Conservation (phyloP, 2,888 invertebrate species). For the Tiphia femorata region DNA sequence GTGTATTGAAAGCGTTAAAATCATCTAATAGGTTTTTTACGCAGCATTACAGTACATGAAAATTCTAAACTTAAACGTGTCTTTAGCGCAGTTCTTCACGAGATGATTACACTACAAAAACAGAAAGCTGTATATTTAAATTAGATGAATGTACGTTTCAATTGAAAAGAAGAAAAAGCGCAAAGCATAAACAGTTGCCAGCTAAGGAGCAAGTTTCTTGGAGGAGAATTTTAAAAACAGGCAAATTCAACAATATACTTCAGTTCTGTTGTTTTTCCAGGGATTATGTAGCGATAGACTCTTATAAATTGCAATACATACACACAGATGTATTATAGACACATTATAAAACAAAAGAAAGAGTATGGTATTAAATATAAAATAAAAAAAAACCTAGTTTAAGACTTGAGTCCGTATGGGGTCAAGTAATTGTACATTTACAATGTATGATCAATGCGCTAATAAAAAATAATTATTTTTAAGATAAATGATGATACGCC, state of each 20-base stretch:
- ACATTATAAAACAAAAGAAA: conserved; percentile 28
- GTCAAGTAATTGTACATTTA: conserved; percentile 61
- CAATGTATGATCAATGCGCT: conserved; percentile 63
- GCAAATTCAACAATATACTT: conserved; percentile 5
- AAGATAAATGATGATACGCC: conserved; percentile 53
- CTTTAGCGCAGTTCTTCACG: too few species aligned
- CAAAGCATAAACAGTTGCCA: too few species aligned
- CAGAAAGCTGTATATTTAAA: too few species aligned
- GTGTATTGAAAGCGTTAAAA: too few species aligned
- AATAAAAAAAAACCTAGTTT: conserved; percentile 38
- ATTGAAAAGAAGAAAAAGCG: too few species aligned
- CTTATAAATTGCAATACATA: conserved; percentile 33
- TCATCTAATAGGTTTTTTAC: too few species aligned
- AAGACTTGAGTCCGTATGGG: conserved; percentile 50
- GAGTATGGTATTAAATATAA: conserved; percentile 36
- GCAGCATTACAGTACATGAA: too few species aligned
- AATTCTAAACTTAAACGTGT: too few species aligned
- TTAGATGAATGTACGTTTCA: too few species aligned
- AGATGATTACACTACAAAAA: too few species aligned
- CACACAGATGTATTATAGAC: conserved; percentile 6
- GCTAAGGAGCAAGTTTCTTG: conserved; percentile 26
- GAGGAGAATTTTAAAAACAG: conserved; percentile 29
- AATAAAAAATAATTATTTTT: conserved; percentile 68
- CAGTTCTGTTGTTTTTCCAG: conserved; percentile 27
- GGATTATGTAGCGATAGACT: conserved; percentile 32